These are phyloP conservation scores for Anser brachyrhynchus DNA, from an alignment of 2,113 vertebrate species.

Conservation along the genomic window DNA sequence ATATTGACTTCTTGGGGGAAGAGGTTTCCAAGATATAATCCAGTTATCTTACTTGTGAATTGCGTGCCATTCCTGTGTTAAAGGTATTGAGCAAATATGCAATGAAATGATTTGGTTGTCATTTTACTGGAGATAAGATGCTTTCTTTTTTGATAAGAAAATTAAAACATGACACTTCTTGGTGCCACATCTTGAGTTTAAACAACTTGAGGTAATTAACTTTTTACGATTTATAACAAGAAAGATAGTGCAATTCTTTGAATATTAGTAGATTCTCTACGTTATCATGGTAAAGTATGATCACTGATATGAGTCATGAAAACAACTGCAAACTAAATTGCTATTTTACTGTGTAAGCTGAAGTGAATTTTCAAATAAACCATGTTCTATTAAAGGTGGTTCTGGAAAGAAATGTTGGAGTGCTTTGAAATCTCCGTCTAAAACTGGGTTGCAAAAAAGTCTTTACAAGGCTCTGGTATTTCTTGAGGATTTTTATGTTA, in stretches of 20 bases:
- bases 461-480: neutral
- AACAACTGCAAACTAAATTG: neutral
- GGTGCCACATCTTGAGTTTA: neutral
- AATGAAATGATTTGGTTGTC: neutral
- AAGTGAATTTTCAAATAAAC: neutral
- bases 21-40: neutral
- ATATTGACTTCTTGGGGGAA: neutral
- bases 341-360: neutral
- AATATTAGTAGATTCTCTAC: neutral
- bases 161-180: neutral
- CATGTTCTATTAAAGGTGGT: neutral
- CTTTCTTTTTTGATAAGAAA: neutral
- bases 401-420: neutral
- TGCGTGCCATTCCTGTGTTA: neutral
- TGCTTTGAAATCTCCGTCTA: neutral
- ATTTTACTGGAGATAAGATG: neutral
- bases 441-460: neutral
- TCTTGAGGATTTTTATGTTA: neutral
- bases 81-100: neutral
- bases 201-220: neutral
- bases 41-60: neutral
- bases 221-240: neutral
- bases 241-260: neutral
- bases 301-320: neutral
- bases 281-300: neutral